These are phyloP conservation scores for Paguma larvata DNA, from an alignment of 2,797 vertebrate species.

Conservation along the genomic window DNA sequence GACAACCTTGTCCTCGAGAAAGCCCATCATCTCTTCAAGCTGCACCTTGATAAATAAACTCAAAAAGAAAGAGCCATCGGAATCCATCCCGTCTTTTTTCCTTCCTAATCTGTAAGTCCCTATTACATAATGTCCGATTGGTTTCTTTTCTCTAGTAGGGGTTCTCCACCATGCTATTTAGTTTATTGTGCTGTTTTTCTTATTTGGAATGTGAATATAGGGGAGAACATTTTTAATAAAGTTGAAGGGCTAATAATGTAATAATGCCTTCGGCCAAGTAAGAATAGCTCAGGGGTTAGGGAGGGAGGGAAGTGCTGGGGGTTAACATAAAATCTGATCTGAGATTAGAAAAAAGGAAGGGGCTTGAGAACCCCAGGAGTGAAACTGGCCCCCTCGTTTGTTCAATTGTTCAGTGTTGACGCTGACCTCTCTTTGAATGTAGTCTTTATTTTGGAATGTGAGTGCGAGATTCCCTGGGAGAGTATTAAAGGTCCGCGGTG, in stretches of 20 bases:
- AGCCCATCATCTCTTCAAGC: not conserved
- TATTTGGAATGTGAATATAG: constrained; percentile 45
- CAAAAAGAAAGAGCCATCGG: not conserved
- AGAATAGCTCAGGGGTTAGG: not conserved
- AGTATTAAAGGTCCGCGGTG: not conserved
- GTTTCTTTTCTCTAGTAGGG: constrained; percentile 11
- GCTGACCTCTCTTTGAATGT: not conserved
- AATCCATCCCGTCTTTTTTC: not conserved
- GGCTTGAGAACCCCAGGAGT: not conserved
- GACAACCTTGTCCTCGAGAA: not conserved
- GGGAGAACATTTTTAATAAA: not conserved
- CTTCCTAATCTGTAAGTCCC: not conserved
- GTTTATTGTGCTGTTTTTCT: constrained; percentile 39
- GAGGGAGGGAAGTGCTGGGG: not conserved
- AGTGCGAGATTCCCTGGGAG: not conserved
- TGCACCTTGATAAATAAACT: not conserved
- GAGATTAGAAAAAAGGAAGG: not conserved
- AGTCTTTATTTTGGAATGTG: constrained; percentile 11
- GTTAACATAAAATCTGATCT: not conserved
- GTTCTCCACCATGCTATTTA: not conserved
- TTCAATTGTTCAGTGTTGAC: not conserved
- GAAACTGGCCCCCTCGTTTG: not conserved
- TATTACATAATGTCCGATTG: not conserved
- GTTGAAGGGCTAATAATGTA: constrained; percentile 27
- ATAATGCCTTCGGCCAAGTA: not conserved